Evolutionary conservation across 2,888 invertebrate species (phyloP).

Genomic region (Dasysyrphus tricinctus): DNA sequence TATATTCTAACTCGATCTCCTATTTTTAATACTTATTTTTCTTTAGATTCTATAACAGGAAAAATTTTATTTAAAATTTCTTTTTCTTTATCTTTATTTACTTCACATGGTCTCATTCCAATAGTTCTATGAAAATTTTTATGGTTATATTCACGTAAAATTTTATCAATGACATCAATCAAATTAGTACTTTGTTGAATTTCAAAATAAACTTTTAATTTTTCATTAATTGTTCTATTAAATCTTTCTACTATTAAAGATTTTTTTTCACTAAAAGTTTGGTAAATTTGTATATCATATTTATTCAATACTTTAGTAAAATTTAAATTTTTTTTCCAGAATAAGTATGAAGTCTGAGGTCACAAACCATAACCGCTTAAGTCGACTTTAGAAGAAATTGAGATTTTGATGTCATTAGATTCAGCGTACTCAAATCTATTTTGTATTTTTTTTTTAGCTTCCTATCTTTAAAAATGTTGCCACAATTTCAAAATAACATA

Average conservation of each 20-base stretch:
- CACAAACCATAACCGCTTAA: no score
- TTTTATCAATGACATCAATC: no score
- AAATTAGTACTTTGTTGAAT: no score
- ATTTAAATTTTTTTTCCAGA: conserved; percentile 73
- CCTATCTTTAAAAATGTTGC: no score
- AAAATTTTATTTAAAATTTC: no score
- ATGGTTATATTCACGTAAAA: conserved; percentile 76
- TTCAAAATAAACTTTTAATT: conserved; percentile 75
- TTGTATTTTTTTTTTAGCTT: no score
- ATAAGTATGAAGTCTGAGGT: conserved; percentile 16
- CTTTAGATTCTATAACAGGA: no score
- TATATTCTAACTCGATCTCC: conserved; percentile 31
- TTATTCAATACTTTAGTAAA: conserved; percentile 76
- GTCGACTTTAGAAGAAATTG: no score
- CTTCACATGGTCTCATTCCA: conserved; percentile 73
- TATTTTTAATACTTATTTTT: conserved; percentile 30
- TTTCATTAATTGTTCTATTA: conserved; percentile 72
- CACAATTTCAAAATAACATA: no score
- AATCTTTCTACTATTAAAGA: conserved; percentile 77
- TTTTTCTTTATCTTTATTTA: conserved; percentile 20
- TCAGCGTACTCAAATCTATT: no score
- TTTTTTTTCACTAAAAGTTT: conserved; percentile 75
- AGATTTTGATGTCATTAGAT: no score
- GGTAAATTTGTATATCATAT: conserved; percentile 68
- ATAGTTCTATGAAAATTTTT: conserved; percentile 76